Conservation (phyloP, 2,113 vertebrate genomes). For the Haemorhous mexicanus region DNA sequence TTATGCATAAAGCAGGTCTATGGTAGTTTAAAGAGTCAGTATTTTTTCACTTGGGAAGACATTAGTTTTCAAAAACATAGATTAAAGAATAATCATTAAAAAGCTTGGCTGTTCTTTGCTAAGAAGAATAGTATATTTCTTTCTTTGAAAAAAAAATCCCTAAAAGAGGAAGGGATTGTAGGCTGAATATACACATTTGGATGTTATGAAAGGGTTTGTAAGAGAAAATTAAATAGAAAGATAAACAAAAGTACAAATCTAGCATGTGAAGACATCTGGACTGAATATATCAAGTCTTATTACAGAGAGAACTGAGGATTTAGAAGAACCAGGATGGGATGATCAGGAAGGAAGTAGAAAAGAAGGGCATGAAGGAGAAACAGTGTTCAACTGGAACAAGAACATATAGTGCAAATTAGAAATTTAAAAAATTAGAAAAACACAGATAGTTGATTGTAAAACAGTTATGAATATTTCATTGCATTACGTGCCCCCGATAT, state of each 20-base stretch:
- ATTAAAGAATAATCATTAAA: background rate
- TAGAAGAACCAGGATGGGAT: background rate
- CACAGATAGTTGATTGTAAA: background rate
- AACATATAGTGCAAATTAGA: background rate
- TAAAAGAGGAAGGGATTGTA: background rate
- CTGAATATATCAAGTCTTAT: background rate
- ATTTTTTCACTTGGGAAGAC: background rate
- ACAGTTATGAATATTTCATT: background rate
- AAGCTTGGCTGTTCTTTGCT: background rate
- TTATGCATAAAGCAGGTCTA: background rate
- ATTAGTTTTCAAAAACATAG: background rate
- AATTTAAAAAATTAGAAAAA: background rate
- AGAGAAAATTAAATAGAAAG: background rate
- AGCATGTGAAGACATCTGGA: background rate
- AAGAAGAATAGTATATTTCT: background rate
- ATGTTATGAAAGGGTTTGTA: background rate
- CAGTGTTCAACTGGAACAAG: background rate
- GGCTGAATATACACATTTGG: background rate
- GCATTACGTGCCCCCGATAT: background rate
- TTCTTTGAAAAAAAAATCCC: background rate
- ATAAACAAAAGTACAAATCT: background rate
- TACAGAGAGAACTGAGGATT: background rate
- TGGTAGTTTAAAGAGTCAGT: background rate
- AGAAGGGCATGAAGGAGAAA: background rate
- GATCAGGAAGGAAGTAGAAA: background rate